Evolutionary conservation across 2,888 invertebrate species (phyloP).

Genomic region (Oxycera nigricornis): DNA sequence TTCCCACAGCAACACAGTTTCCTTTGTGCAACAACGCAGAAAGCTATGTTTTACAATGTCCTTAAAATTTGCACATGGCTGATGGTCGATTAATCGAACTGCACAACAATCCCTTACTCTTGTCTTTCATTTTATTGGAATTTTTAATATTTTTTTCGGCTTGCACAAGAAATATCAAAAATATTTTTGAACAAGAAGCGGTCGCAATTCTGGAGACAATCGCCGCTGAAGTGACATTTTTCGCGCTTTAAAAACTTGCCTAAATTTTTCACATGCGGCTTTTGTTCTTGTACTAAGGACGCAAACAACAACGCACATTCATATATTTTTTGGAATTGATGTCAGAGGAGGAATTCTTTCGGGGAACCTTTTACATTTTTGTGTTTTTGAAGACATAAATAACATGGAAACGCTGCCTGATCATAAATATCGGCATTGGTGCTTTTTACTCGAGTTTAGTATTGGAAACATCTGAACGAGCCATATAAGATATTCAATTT

Average conservation of each 20-base stretch:
- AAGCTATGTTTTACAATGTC: no score
- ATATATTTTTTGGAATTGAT: slow-evolving; percentile 10
- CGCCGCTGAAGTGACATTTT: slow-evolving; percentile 47
- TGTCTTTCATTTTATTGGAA: slow-evolving; percentile 21
- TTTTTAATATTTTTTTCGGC: slow-evolving; percentile 28
- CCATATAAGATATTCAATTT: slow-evolving; percentile 29
- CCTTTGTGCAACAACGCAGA: no score
- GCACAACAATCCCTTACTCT: neutral
- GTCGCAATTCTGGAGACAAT: slow-evolving; percentile 41
- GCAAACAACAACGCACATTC: slow-evolving; percentile 15
- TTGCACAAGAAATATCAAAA: slow-evolving; percentile 28
- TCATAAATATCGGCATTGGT: slow-evolving; percentile 45
- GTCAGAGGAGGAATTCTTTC: slow-evolving; percentile 32
- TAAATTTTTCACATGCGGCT: slow-evolving; percentile 40
- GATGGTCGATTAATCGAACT: neutral
- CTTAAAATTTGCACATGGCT: no score
- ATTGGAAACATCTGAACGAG: slow-evolving; percentile 29
- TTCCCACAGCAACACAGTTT: no score
- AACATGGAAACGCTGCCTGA: slow-evolving; percentile 45
- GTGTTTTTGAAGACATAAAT: slow-evolving; percentile 47
- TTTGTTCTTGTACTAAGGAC: slow-evolving; percentile 15
- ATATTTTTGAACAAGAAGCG: slow-evolving; percentile 39
- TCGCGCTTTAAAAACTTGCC: slow-evolving; percentile 47
- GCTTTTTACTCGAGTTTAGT: slow-evolving; percentile 23
- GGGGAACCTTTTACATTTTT: slow-evolving; percentile 43